Conservation (phyloP, 2,888 invertebrate genomes). For the Pachydiplax longipennis region DNA sequence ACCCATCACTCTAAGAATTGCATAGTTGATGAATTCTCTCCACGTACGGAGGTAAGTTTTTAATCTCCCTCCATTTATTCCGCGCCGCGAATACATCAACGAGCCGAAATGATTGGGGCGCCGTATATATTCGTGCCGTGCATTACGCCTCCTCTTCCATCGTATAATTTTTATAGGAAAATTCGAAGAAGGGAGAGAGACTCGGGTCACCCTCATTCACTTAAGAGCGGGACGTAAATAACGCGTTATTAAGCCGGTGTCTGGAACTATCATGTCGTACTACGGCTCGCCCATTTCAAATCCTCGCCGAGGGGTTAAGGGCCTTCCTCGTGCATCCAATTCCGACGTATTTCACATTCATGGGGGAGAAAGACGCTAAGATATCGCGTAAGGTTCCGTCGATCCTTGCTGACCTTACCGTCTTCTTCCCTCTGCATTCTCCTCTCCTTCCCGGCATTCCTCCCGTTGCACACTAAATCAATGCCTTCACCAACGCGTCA, state of each 20-base stretch:
- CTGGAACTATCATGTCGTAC: background rate
- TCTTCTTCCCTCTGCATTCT: background rate
- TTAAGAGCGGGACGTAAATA: background rate
- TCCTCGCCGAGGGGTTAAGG: background rate
- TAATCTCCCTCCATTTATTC: too few species aligned
- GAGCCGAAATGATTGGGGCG: too few species aligned
- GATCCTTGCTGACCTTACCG: background rate
- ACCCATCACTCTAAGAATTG: too few species aligned
- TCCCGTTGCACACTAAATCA: background rate
- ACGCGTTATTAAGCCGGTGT: constrained; percentile 9
- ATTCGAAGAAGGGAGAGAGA: background rate
- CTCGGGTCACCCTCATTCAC: background rate
- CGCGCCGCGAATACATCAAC: too few species aligned
- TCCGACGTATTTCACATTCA: constrained; percentile 23
- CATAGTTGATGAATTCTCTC: too few species aligned
- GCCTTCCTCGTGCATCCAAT: background rate
- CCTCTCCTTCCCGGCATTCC: background rate
- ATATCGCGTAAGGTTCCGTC: background rate
- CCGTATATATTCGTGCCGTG: too few species aligned
- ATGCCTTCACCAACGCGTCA: background rate
- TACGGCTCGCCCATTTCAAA: background rate
- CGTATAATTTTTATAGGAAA: background rate
- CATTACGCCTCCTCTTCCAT: too few species aligned
- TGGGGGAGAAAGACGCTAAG: background rate
- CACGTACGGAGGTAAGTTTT: too few species aligned